Evolutionary conservation across 2,888 invertebrate species (phyloP).

Genomic region (Zygogramma bicolorata): DNA sequence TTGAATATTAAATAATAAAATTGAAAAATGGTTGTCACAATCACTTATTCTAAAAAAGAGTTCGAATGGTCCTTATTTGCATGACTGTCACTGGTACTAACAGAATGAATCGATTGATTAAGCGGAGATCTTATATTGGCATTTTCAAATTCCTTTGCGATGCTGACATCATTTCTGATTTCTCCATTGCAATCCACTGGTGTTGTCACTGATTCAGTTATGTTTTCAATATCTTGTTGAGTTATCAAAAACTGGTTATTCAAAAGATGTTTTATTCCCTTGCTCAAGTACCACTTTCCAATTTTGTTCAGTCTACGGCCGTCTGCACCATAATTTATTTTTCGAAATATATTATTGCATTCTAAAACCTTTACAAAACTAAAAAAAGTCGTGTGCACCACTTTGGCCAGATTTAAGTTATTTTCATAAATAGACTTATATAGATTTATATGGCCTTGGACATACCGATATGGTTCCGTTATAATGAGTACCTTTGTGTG

Average conservation of each 20-base stretch:
- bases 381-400: background rate
- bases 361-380: background rate
- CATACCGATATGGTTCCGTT: too few species aligned
- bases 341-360: background rate
- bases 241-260: background rate
- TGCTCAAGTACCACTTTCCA: background rate
- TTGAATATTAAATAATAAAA: background rate
- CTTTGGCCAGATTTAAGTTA: background rate
- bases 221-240: background rate
- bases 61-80: background rate
- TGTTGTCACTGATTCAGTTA: background rate
- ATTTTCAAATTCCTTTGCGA: too few species aligned
- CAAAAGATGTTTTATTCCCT: background rate
- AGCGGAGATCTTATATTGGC: background rate
- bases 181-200: too few species aligned
- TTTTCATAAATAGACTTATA: background rate
- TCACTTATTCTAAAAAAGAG: background rate
- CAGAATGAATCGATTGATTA: background rate
- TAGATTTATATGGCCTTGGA: too few species aligned
- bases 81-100: background rate
- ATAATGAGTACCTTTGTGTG: constrained; percentile 2
- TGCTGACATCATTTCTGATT: too few species aligned
- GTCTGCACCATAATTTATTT: background rate
- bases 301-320: background rate
- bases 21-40: background rate